These are phyloP conservation scores for Plecotus auritus DNA, from an alignment of 2,113 vertebrate genomes.

Conservation along the genomic window DNA sequence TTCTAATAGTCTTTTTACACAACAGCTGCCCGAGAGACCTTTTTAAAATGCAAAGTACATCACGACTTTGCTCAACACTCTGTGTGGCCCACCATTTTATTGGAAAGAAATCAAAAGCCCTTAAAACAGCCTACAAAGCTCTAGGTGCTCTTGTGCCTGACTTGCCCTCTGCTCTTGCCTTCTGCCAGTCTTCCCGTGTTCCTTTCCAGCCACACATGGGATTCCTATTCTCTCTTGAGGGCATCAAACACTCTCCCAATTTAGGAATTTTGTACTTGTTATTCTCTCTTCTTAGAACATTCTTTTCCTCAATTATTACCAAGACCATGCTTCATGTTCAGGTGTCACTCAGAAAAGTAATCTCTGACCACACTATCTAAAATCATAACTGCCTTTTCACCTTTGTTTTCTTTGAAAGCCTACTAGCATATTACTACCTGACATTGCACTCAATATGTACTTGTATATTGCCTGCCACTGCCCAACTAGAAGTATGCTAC, in stretches of 20 bases:
- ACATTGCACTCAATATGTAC: not conserved
- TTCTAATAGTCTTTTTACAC: not conserved
- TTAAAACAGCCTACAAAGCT: not conserved
- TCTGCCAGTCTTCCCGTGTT: not conserved
- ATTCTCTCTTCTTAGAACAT: not conserved
- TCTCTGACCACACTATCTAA: not conserved
- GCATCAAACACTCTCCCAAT: not conserved
- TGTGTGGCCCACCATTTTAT: not conserved
- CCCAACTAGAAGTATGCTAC: not conserved
- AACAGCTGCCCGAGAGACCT: slow-evolving; percentile 6
- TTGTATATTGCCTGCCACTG: not conserved
- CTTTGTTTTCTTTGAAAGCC: not conserved
- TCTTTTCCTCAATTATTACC: not conserved
- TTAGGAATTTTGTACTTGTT: not conserved
- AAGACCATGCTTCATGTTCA: not conserved
- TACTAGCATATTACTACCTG: not conserved
- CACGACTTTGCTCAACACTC: not conserved
- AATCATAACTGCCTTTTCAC: not conserved
- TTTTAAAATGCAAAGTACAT: not conserved
- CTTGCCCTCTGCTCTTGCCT: not conserved
- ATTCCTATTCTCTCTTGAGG: not conserved
- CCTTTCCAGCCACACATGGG: not conserved
- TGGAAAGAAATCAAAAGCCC: not conserved
- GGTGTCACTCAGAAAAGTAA: not conserved
- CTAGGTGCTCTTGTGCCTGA: not conserved